Evolutionary conservation across 2,888 invertebrate genomes (phyloP).

Genomic region (Meta bourneti): DNA sequence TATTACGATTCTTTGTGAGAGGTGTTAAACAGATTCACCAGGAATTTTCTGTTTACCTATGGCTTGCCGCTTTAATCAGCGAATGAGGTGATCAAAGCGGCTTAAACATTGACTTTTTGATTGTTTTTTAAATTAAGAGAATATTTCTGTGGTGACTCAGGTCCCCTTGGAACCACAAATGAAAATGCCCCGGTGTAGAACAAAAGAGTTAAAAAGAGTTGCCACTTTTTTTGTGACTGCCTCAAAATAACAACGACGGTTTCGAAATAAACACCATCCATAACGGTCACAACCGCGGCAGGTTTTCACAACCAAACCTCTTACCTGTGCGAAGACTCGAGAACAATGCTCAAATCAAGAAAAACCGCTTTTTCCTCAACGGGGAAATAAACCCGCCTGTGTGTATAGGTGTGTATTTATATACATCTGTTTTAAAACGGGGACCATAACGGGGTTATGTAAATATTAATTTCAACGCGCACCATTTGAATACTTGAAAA

Average conservation of each 20-base stretch:
- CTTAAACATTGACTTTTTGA: too few relatives aligned
- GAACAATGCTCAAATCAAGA: background rate
- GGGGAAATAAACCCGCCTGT: background rate
- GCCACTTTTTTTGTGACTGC: background rate
- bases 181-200: too few relatives aligned
- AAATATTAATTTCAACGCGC: conserved; percentile 26
- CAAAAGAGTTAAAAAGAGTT: too few relatives aligned
- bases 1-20: too few relatives aligned
- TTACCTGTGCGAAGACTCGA: background rate
- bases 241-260: background rate
- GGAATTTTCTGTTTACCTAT: too few relatives aligned
- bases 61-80: too few relatives aligned
- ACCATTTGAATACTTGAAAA: background rate
- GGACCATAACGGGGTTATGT: background rate
- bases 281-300: background rate
- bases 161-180: too few relatives aligned
- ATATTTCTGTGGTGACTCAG: too few relatives aligned
- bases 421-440: background rate
- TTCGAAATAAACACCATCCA: background rate
- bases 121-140: too few relatives aligned
- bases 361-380: background rate
- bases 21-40: too few relatives aligned
- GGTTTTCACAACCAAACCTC: background rate
- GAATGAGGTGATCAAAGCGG: too few relatives aligned
- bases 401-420: background rate